Percentiles rank a stretch among this genome's conserved stretches.
Conservation (phyloP, 2,113 vertebrate species). For the Thalassoma bifasciatum region DNA sequence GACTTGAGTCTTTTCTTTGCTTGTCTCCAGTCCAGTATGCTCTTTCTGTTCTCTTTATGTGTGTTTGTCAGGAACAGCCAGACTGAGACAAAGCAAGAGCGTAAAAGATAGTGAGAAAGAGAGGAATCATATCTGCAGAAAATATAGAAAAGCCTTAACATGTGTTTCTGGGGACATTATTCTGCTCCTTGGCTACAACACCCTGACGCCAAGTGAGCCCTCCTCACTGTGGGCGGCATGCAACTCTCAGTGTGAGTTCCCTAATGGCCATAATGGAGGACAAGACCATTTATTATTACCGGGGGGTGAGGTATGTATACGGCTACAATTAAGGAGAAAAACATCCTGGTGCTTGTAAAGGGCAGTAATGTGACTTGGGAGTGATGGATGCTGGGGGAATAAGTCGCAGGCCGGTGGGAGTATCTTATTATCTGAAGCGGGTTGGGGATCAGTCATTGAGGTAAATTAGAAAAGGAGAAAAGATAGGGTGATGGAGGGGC, state of each 20-base stretch:
- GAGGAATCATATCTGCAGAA: slow-evolving; percentile 18
- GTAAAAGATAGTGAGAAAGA: slow-evolving; percentile 6
- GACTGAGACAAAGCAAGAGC: slow-evolving; percentile 1
- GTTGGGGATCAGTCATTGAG: slow-evolving; percentile 80
- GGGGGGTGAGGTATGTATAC: slow-evolving; percentile 72
- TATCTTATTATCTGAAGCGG: slow-evolving; percentile 82
- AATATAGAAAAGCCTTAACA: slow-evolving; percentile 55
- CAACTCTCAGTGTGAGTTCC: slow-evolving; percentile 74
- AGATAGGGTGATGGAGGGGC: slow-evolving; percentile 16
- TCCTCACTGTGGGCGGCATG: slow-evolving; percentile 73
- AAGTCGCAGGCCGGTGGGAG: slow-evolving; percentile 75
- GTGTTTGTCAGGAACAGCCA: slow-evolving; percentile 10
- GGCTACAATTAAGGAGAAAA: slow-evolving; percentile 84
- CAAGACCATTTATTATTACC: slow-evolving; percentile 81
- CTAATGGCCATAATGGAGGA: slow-evolving; percentile 81
- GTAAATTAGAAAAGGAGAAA: slow-evolving; percentile 77
- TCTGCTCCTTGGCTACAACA: slow-evolving; percentile 53
- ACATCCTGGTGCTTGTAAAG: slow-evolving; percentile 80
- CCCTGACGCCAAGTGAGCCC: slow-evolving; percentile 62
- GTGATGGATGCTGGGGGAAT: slow-evolving; percentile 81
- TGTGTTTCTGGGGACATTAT: slow-evolving; percentile 63
- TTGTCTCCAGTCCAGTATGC: slow-evolving; percentile 22
- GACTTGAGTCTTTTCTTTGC: slow-evolving; percentile 29
- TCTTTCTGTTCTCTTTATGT: slow-evolving; percentile 47
- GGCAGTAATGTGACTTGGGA: slow-evolving; percentile 79